Evolutionary conservation across 2,888 invertebrate genomes (phyloP), one percentile per base, ranked within the genome.

Genomic region (Herminia tarsipennalis): DNA sequence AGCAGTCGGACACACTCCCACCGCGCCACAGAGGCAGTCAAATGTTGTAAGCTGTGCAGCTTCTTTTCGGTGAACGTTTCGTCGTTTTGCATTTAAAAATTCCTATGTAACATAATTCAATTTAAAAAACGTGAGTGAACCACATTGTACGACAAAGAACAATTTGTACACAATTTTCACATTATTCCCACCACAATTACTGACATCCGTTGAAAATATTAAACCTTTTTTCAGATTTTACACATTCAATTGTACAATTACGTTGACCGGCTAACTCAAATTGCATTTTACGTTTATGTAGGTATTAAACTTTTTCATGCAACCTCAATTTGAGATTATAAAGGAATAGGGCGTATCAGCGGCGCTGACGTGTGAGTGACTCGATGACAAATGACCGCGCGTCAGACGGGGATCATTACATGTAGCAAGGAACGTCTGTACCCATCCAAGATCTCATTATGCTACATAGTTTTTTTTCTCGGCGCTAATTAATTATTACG

Each of bases 381-480:
- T 73, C 64, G 76, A 79, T 84, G 88, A 88, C 86, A 86, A 87
- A 88, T 84, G 84, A 82, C 70, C 74, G 52, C 41, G 43, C 63
- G 71, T 73, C 81, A 61, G 62, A 10, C 69, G 63, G 59, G 65
- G 68, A 74, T 81, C 73, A 75, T 74, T 64, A 54, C 56, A 58
- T 27, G 30, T 35, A 36, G 44, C 28, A 36, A 57, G 56, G 45
- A 53, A 52, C 43, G 55, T 14, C 39, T 33, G 33, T 58, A 46
- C 51, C 34, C 41, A 45, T 57, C 52, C 21, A 38, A 56, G 30
- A 62, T 50, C 63, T 58, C 56, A 64, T 63, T 64, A 63, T 36
- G 20, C 25, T 45, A 46, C 57, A 57, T 56, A 54, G 61, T 54
- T 59, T 70, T 67, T 68, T 68, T 55, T 33, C 49, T 21, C 42